These are phyloP conservation scores for Copidosoma aretas DNA, from an alignment of 2,888 invertebrate species.

Conservation along the genomic window DNA sequence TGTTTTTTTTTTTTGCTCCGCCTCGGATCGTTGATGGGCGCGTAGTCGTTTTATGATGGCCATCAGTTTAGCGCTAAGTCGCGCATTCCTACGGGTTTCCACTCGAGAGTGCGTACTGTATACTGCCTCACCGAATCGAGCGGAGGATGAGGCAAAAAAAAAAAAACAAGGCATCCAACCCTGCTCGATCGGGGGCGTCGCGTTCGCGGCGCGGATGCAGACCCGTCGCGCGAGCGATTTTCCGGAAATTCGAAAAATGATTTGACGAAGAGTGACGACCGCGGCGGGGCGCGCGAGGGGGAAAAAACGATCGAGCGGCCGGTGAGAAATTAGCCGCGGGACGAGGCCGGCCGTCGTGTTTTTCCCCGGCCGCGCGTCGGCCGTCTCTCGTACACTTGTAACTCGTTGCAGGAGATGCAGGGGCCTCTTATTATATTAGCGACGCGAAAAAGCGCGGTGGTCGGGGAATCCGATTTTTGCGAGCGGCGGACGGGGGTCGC, in stretches of 20 bases:
- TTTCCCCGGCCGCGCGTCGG: constrained; percentile 8
- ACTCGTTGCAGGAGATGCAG: constrained; percentile 25
- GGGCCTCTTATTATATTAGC: not conserved
- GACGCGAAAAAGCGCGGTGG: constrained; percentile 11
- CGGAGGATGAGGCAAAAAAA: too few relatives aligned
- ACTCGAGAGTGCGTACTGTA: too few relatives aligned
- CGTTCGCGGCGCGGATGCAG: too few relatives aligned
- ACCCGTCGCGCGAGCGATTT: not conserved
- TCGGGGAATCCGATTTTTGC: constrained; percentile 26
- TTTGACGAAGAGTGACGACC: constrained; percentile 14
- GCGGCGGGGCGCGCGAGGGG: not conserved
- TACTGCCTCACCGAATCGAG: too few relatives aligned
- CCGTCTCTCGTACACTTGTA: constrained; percentile 14
- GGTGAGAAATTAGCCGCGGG: constrained; percentile 13
- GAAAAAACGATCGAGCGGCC: not conserved
- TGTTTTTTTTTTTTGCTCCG: too few relatives aligned
- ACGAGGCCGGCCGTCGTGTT: constrained; percentile 29
- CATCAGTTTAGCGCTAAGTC: too few relatives aligned
- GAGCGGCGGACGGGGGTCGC: constrained; percentile 17
- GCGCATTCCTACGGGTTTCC: too few relatives aligned
- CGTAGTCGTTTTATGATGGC: too few relatives aligned
- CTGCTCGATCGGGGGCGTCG: too few relatives aligned
- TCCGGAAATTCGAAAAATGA: constrained; percentile 20
- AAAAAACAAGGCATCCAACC: too few relatives aligned
- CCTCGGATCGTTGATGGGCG: too few relatives aligned